Percentiles rank a stretch among this genome's conserved stretches.
Evolutionary conservation across 1,140 invertebrate species (phyloP).

Genomic region (Pteromalus puparum): DNA sequence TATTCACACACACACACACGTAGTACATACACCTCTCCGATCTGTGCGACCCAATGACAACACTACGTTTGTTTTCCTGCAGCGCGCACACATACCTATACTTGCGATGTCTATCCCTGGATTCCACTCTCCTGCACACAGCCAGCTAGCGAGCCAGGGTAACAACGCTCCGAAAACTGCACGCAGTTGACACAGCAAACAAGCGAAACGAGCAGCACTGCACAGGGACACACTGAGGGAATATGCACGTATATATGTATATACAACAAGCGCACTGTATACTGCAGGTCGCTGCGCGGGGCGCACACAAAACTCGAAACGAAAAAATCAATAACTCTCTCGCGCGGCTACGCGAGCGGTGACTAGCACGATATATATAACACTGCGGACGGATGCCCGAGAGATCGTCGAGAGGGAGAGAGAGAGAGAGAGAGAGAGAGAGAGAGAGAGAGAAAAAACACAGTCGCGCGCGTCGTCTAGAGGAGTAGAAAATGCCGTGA

Average conservation of each 20-base stretch:
- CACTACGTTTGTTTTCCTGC: background rate
- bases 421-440: too few relatives aligned
- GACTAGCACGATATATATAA: background rate
- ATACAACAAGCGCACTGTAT: background rate
- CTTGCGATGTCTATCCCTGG: background rate
- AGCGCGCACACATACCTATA: background rate
- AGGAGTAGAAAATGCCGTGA: conserved; percentile 4
- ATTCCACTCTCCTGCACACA: background rate
- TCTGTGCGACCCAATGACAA: background rate
- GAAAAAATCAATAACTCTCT: conserved; percentile 4
- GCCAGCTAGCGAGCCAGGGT: background rate
- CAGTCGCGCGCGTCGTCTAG: background rate
- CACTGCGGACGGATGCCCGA: background rate
- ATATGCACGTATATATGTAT: too few relatives aligned
- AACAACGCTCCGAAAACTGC: background rate
- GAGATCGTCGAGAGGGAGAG: too few relatives aligned
- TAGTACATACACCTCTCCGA: background rate
- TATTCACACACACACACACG: background rate
- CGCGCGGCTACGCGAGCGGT: background rate
- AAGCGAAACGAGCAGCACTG: background rate
- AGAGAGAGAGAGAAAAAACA: background rate
- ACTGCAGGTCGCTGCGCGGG: background rate
- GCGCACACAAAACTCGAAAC: conserved; percentile 3
- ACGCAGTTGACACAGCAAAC: background rate
- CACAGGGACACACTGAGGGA: background rate